Evolutionary conservation across 2,113 vertebrate genomes (phyloP), one percentile per base, ranked within the genome.

Genomic region (Oreochromis aureus): DNA sequence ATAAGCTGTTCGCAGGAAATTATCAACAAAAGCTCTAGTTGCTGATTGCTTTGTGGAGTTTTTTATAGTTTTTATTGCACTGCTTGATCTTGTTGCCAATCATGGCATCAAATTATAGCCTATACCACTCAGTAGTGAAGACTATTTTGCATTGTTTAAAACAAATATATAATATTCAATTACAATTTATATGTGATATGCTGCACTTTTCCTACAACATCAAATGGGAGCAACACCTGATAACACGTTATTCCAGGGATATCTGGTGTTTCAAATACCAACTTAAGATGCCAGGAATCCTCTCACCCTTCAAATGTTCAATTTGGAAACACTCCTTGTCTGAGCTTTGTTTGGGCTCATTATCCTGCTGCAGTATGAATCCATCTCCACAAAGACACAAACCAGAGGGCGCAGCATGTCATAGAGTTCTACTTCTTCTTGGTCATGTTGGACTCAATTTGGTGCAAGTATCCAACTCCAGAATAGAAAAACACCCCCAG

Each of bases 181-280:
- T 76, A 48, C 22, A 48, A 48, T 5, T 48, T 30, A 24, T 11
- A 27, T 11, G 44, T 11, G 15, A 27, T 48, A 51, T 78, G 71
- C 24, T 27, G 13, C 2, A 30, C 24, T 2, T 51, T 51, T 78
- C 6, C 71, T 51, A 48, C 41, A 30, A 46, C 44, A 76, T 46
- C 22, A 30, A 66, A 39, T 24, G 3, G 8, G 2, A 73, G 71
- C 41, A 76, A 30, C 22, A 46, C 13, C 44, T 48, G 24, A 27
- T 48, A 48, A 48, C 71, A 30, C 1, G 0, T n/a, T 32, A 32
- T 51, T 78, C 30, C 46, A 78, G 10, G 16, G 44, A 0, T 2
- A 78, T 51, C 44, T 78, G 71, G 27, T 76, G 44, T 76, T 10
- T 27, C 24, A 48, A 30, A 76, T 76, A 0, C 41, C 71, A 51